Percentiles rank a stretch among this genome's conserved stretches.
phyloP scores from a whole-genome alignment of 2,888 invertebrate species.

The Chloroclysta siterata region DNA sequence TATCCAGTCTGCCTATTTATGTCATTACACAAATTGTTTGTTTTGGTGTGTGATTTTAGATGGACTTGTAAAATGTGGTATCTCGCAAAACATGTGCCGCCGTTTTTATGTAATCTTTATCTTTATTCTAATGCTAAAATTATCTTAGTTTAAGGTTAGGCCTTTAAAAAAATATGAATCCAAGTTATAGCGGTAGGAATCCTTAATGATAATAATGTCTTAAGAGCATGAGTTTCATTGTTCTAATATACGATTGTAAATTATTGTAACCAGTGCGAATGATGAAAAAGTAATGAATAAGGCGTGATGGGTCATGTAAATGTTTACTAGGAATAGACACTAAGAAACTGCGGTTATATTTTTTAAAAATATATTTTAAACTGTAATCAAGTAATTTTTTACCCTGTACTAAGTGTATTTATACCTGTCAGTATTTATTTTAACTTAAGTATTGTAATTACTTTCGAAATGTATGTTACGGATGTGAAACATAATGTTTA shows the following conservation, averaged over 20 bases:
- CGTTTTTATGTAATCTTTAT: conserved; percentile 3
- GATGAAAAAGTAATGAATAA: conserved; percentile 14
- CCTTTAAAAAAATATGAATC: conserved; percentile 18
- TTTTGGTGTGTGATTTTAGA: background rate
- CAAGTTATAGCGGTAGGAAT: conserved; percentile 13
- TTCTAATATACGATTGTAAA: conserved; percentile 9
- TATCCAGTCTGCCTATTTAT: background rate
- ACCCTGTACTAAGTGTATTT: conserved; percentile 39
- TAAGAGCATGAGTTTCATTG: conserved; percentile 21
- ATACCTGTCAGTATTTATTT: conserved; percentile 29
- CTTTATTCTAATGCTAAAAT: conserved; percentile 19
- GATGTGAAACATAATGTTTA: conserved; percentile 71
- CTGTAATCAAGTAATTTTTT: conserved; percentile 34
- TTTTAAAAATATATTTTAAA: conserved; percentile 66
- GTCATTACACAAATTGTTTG: background rate
- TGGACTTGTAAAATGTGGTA: background rate
- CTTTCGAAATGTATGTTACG: conserved; percentile 64
- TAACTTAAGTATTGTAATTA: conserved; percentile 45
- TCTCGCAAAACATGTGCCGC: conserved; percentile 11
- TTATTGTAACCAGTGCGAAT: conserved; percentile 15
- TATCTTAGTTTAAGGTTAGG: conserved; percentile 16
- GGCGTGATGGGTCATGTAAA: conserved; percentile 65
- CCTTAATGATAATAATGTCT: conserved; percentile 17
- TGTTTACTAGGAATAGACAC: conserved; percentile 66
- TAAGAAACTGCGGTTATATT: conserved; percentile 68